phyloP scores from a whole-genome alignment of 2,113 vertebrate species.

The Engraulis encrasicolus region DNA sequence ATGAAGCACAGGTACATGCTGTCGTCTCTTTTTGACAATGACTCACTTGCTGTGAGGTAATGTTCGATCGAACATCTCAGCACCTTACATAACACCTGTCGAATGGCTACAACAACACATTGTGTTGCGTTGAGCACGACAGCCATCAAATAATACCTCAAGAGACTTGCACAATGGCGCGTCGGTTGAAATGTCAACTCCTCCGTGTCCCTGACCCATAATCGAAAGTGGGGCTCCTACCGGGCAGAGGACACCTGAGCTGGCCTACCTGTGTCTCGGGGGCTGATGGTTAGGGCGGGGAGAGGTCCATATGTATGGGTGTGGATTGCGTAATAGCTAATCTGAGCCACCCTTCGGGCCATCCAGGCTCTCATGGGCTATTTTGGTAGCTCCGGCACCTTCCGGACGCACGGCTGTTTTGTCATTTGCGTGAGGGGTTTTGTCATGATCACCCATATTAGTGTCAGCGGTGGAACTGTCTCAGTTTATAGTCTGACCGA shows the following conservation, averaged over 20 bases:
- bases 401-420: slow-evolving; percentile 11
- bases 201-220: slow-evolving; percentile 7
- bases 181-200: slow-evolving; percentile 33
- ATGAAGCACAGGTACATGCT: slow-evolving; percentile 25
- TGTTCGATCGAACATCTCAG: not conserved
- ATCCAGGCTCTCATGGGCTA: slow-evolving; percentile 20
- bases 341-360: not conserved
- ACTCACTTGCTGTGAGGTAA: slow-evolving; percentile 28
- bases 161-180: slow-evolving; percentile 33
- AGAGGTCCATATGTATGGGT: slow-evolving; percentile 10
- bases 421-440: slow-evolving; percentile 22
- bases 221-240: slow-evolving; percentile 3
- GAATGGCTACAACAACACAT: not conserved
- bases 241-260: slow-evolving; percentile 26
- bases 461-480: not conserved
- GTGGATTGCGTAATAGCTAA: slow-evolving; percentile 30
- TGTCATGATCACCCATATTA: not conserved
- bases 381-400: slow-evolving; percentile 12
- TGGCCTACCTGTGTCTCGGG: not conserved
- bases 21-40: slow-evolving; percentile 15
- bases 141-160: slow-evolving; percentile 10
- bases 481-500: not conserved
- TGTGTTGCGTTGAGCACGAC: not conserved
- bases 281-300: slow-evolving; percentile 35
- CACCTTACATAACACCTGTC: slow-evolving; percentile 6